Conservation (phyloP, 2,888 invertebrate species). For the Eustalomyia histrio region DNA sequence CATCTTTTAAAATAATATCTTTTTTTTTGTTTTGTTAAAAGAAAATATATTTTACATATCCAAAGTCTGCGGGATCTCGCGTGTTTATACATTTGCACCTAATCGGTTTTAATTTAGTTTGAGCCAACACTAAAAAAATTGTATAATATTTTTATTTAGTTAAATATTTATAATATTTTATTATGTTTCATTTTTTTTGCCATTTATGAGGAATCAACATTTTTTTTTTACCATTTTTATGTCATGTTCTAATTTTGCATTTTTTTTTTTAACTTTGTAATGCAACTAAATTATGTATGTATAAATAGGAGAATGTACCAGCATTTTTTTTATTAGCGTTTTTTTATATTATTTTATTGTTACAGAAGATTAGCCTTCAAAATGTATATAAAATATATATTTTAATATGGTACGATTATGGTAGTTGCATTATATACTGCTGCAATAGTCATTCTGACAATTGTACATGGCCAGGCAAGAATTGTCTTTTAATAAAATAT, state of each 20-base stretch:
- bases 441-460: not conserved
- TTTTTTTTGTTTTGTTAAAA: too few relatives aligned
- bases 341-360: constrained; percentile 29
- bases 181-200: not conserved
- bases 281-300: not conserved
- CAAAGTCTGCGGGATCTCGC: too few relatives aligned
- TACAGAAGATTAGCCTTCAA: not conserved
- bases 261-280: not conserved
- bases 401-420: not conserved
- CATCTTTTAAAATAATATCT: too few relatives aligned
- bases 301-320: not conserved
- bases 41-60: too few relatives aligned
- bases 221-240: not conserved
- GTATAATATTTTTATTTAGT: too few relatives aligned
- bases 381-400: not conserved
- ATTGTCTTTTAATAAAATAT: constrained; percentile 5
- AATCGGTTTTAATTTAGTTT: too few relatives aligned
- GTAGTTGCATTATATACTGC: not conserved
- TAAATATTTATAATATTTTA: too few relatives aligned
- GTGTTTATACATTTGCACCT: too few relatives aligned
- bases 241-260: not conserved
- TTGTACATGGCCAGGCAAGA: not conserved
- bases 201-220: not conserved
- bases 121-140: too few relatives aligned
- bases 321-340: not conserved